phyloP scores from a whole-genome alignment of 2,888 invertebrate genomes.

The Melipona beecheii region DNA sequence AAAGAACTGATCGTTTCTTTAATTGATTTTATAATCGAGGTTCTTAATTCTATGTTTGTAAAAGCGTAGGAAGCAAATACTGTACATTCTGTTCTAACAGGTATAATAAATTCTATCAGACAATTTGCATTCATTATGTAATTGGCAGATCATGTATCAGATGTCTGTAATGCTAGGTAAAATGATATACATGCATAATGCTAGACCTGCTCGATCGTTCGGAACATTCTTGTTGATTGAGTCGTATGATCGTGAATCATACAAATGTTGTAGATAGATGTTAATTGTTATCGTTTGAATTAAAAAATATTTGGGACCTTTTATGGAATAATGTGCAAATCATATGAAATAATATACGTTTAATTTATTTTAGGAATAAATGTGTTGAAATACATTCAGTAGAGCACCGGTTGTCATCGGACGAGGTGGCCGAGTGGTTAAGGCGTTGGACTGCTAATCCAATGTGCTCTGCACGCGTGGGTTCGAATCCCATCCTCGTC shows the following conservation, averaged over 20 bases:
- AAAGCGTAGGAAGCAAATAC: background rate
- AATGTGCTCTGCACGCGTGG: constrained; percentile 85
- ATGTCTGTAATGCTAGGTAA: constrained; percentile 1
- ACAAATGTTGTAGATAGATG: constrained; percentile 12
- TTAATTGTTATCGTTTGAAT: background rate
- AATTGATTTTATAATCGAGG: background rate
- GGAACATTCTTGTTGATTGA: constrained; percentile 66
- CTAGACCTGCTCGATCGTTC: constrained; percentile 7
- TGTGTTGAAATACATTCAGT: background rate
- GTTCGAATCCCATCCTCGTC: constrained; percentile 84
- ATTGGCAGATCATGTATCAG: constrained; percentile 19
- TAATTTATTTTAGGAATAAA: too few relatives aligned
- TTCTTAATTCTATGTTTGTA: background rate
- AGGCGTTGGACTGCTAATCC: constrained; percentile 85
- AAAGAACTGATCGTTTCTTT: background rate
- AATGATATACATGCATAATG: too few relatives aligned
- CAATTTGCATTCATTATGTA: constrained; percentile 4
- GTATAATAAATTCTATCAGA: background rate
- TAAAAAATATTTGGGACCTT: constrained; percentile 8
- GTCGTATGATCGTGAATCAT: constrained; percentile 58
- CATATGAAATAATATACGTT: background rate
- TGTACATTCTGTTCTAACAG: background rate
- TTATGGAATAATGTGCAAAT: background rate
- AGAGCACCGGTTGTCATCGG: constrained; percentile 4
- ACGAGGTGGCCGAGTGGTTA: constrained; percentile 84